Conservation (phyloP, 2,797 vertebrate genomes). For the Diglossa cyanea region DNA sequence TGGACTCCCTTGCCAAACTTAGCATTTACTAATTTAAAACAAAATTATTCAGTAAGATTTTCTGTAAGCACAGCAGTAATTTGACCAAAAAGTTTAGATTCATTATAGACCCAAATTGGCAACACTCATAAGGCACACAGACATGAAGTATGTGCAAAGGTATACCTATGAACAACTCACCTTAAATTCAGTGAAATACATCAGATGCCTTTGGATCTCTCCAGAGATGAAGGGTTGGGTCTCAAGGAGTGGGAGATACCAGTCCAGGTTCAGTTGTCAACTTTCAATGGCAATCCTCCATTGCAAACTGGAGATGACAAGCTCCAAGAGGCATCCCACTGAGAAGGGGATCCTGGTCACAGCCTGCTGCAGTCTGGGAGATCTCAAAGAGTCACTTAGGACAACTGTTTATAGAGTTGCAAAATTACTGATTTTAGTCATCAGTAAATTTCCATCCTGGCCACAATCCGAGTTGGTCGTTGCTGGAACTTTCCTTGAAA, state of each 20-base stretch:
- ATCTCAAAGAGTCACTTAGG: neutral
- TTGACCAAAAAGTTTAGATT: neutral
- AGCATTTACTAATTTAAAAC: neutral
- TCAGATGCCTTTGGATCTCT: neutral
- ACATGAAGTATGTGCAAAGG: neutral
- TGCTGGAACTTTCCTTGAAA: neutral
- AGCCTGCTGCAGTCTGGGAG: neutral
- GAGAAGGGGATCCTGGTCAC: neutral
- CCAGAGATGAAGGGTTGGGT: neutral
- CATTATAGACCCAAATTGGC: neutral
- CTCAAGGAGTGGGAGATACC: no score
- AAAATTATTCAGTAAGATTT: neutral
- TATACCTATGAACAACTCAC: neutral
- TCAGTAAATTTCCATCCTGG: neutral
- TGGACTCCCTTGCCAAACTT: neutral
- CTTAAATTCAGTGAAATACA: neutral
- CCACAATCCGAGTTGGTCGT: accelerated
- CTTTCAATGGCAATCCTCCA: neutral
- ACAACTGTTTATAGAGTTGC: neutral
- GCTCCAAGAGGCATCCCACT: neutral
- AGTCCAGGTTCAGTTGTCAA: neutral
- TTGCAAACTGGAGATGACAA: neutral
- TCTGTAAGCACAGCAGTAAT: neutral
- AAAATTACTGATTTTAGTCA: neutral
- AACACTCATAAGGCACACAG: neutral